Base-by-base conservation (phyloP, 2,888 invertebrate genomes). In the Megalurothrips usitatus region DNA sequence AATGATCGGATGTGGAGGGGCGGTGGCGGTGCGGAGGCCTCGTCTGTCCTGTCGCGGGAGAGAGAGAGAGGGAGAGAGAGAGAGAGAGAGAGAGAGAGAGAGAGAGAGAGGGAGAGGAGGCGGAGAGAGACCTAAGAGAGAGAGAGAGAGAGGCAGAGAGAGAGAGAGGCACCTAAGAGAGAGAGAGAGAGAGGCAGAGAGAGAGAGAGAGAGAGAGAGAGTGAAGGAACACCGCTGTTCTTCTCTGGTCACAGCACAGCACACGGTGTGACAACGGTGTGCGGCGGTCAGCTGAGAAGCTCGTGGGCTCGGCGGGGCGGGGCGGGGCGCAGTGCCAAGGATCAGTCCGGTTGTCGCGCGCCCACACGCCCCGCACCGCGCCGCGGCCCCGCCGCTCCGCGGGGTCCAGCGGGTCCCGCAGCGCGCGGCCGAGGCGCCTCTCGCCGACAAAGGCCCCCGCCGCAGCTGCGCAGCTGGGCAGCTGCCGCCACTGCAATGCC, bases 1-100 rank as follows among this genome's bases (percentile, higher is more conserved):
- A 23, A 43, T 58, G 58, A 58, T 58, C 58, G 58, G 58, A 58
- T n/a, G n/a, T n/a, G n/a, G n/a, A n/a, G n/a, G n/a, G 58, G 58
- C 58, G 58, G 34, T 6, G 34, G 34, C 34, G 34, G n/a, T n/a
- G n/a, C n/a, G n/a, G n/a, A n/a, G n/a, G n/a, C 6, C 34, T 6
- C 6, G 34, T 43, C 34, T 43, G 34, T 43, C 34, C 6, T 43
- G 34, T 43, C 34, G 34, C 34, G 34, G 2, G 58, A 11, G 14
- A 11, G 58, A 58, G 14, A 14, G 58, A 58, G 58, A 14, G 58
- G 14, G 58, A 58, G 58, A 14, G 58, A 58, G 58, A 58, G 58
- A 6, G 6, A 43, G 34, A 43, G 34, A 52, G 58, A 14, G 58
- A 58, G 58, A 14, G 58, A 58, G 58, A 58, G 58, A 14, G 58